A percentile compares a stretch with the other conserved stretches of the same genome.
phyloP scores from a whole-genome alignment of 2,888 invertebrate genomes.

The Stramonita haemastoma region DNA sequence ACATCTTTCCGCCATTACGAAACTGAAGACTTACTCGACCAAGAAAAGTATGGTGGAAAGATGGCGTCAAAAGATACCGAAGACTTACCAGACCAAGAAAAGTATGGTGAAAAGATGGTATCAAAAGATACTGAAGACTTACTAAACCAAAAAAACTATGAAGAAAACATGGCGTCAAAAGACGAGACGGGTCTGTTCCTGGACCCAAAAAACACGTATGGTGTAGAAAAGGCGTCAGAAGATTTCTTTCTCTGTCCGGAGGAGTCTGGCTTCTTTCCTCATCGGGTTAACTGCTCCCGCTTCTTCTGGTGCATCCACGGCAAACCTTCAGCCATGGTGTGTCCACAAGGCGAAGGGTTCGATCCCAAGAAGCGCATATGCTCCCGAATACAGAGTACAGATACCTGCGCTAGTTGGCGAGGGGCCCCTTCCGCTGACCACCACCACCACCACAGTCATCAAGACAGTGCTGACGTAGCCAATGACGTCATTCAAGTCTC shows the following conservation, averaged over 20 bases:
- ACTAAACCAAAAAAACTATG: too few species aligned
- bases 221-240: background rate
- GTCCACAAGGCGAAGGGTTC: constrained; percentile 44
- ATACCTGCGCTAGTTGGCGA: constrained; percentile 29
- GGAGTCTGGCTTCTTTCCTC: constrained; percentile 44
- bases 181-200: too few species aligned
- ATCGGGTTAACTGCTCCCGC: constrained; percentile 43
- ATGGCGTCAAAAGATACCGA: background rate
- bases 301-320: constrained; percentile 47
- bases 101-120: too few species aligned
- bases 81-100: too few species aligned
- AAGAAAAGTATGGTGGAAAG: too few species aligned
- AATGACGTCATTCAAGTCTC: too few species aligned
- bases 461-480: too few species aligned
- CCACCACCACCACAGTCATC: background rate
- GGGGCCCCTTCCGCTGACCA: background rate
- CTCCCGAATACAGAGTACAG: constrained; percentile 27
- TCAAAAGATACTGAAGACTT: too few species aligned
- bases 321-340: constrained; percentile 40
- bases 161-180: too few species aligned
- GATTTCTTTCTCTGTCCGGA: constrained; percentile 26
- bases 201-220: background rate
- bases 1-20: too few species aligned
- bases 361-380: constrained; percentile 47
- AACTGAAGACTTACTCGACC: too few species aligned